Conservation (phyloP, 2,888 invertebrate species). For the Odontocerum albicorne region DNA sequence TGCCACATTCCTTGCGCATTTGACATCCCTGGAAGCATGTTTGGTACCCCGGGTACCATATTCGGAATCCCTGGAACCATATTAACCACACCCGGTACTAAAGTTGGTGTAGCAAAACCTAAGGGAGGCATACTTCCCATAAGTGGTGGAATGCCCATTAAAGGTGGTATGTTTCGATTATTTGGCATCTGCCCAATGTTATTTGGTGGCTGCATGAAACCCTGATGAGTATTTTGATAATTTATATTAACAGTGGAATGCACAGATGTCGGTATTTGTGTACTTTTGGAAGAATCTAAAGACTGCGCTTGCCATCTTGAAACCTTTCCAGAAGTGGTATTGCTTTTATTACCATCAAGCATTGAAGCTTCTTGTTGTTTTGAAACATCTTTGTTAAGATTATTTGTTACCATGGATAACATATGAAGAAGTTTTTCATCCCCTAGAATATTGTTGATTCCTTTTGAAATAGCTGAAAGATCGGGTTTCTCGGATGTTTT, state of each 20-base stretch:
- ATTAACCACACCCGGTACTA: no score
- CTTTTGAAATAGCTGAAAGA: conserved; percentile 62
- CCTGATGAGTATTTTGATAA: background rate
- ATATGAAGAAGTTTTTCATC: conserved; percentile 66
- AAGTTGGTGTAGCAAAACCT: no score
- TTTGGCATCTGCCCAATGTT: background rate
- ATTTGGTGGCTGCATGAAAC: background rate
- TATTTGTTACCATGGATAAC: conserved; percentile 47
- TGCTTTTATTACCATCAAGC: background rate
- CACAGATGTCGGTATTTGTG: no score
- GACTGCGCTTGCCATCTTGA: background rate
- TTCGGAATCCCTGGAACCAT: background rate
- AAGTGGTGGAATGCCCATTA: background rate
- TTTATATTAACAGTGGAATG: no score
- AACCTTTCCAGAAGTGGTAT: background rate
- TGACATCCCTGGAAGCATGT: no score
- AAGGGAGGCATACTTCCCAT: no score
- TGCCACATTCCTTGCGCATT: no score
- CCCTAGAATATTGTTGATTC: conserved; percentile 63
- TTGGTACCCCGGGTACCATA: background rate
- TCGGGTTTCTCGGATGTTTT: conserved; percentile 47
- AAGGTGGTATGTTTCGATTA: background rate
- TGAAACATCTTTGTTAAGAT: conserved; percentile 1
- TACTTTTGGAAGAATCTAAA: background rate
- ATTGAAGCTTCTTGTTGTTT: no score